Percentiles rank a stretch among this genome's conserved stretches.
Evolutionary conservation across 1,140 invertebrate genomes (phyloP).

Genomic region (Cydia fagiglandana): DNA sequence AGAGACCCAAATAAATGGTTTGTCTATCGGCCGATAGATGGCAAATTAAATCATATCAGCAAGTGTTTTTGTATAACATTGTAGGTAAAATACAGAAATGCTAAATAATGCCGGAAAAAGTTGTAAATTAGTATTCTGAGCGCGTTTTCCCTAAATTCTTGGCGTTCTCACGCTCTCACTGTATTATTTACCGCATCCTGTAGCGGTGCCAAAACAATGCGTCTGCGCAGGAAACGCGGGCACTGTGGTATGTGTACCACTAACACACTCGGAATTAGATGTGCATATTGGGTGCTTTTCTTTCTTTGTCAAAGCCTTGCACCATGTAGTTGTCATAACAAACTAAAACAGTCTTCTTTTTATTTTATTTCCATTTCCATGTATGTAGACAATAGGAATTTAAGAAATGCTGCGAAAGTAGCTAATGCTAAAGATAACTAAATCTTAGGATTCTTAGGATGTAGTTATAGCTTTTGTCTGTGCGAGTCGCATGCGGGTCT

Average conservation of each 20-base stretch:
- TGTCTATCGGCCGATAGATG: background rate
- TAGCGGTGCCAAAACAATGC: conserved; percentile 14
- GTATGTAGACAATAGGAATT: too few relatives aligned
- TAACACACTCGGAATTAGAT: conserved; percentile 22
- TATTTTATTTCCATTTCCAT: too few relatives aligned
- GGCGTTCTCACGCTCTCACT: conserved; percentile 20
- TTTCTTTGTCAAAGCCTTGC: background rate
- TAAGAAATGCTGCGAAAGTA: too few relatives aligned
- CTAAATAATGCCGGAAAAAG: background rate
- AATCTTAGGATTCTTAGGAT: too few relatives aligned
- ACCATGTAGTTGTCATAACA: too few relatives aligned
- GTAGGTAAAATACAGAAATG: background rate
- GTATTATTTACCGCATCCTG: conserved; percentile 9
- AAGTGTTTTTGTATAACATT: too few relatives aligned
- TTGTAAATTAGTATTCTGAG: conserved; percentile 4
- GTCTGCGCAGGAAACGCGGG: background rate
- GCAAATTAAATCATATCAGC: background rate
- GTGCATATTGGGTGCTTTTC: conserved; percentile 2
- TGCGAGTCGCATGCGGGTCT: too few relatives aligned
- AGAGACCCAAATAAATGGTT: too few relatives aligned
- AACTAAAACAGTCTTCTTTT: too few relatives aligned
- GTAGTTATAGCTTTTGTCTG: too few relatives aligned
- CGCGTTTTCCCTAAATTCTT: conserved; percentile 21
- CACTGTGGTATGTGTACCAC: conserved; percentile 11
- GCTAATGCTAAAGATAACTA: too few relatives aligned